Base-by-base conservation (phyloP, 2,113 vertebrate species). In the Sigmodon hispidus region DNA sequence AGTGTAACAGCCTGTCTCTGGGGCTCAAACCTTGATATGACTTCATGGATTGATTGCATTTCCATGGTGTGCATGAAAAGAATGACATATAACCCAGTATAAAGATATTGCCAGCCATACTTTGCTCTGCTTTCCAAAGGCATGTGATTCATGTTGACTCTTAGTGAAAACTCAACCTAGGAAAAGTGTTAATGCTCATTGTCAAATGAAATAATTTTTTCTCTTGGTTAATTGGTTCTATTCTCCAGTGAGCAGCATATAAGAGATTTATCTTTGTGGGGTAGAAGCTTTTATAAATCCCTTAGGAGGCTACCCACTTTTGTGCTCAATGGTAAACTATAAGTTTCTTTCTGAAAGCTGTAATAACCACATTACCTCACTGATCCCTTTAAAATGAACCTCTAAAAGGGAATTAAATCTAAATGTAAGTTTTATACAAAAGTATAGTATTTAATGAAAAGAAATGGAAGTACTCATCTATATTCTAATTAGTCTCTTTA, bases 351-450 rank as follows among this genome's bases (percentile, higher is more conserved):
- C 50, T 40, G 26, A 90, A 76, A 90, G 70, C 70, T 36, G 7
- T 45, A 89, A 45, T 67, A 77, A 61, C 36, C 67, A 26, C 16
- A 80, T 90, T 80, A 45, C 21, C 59, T 96, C 40, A 73, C 61
- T 75, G 24, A 63, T 87, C 5, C 50, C 40, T 86, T 96, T 45
- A 21, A 88, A 92, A 76, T 63, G 13, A 89, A 5, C 50, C 45
- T 85, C 12, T 80, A 59, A 89, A 83, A 93, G n/a, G 75, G 11
- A 63, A 93, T 80, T 92, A 55, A 65, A 65, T 80, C 52, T 90
- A 89, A 92, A 83, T 55, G 16, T 84, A 43, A 55, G 7, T 31
- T 63, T 61, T 43, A 55, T 26, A 67, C 63, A 52, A 95, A 93
- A 87, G 19, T 15, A 65, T 36, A 88, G 69, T 79, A 81, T 94